phyloP scores from a whole-genome alignment of 1,140 invertebrate species.

The Dinoponera quadriceps region DNA sequence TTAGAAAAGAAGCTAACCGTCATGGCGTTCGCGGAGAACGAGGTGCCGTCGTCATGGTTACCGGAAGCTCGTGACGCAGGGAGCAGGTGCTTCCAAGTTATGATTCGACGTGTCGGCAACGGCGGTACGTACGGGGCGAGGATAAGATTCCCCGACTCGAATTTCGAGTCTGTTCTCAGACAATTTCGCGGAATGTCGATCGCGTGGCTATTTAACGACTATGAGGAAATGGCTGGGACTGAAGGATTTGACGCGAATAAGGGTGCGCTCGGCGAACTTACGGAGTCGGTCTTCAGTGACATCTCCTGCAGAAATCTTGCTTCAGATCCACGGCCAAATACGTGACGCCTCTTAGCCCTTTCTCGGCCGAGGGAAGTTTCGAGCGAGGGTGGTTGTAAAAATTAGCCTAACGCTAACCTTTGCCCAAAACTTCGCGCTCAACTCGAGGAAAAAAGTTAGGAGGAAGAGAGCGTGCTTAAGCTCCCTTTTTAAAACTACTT shows the following conservation, averaged over 20 bases:
- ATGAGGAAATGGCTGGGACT: background rate
- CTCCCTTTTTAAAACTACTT: constrained; percentile 5
- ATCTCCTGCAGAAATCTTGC: constrained; percentile 6
- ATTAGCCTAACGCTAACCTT: constrained; percentile 26
- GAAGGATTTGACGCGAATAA: background rate
- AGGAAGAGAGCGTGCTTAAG: constrained; percentile 1
- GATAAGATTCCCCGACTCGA: constrained; percentile 26
- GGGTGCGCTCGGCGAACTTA: no score
- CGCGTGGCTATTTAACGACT: background rate
- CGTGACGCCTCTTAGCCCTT: background rate
- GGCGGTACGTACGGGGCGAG: constrained; percentile 20
- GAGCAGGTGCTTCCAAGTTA: constrained; percentile 64
- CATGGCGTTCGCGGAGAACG: constrained; percentile 70
- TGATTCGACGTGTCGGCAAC: constrained; percentile 62
- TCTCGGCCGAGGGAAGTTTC: constrained; percentile 12
- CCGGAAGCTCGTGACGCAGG: constrained; percentile 64
- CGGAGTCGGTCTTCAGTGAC: background rate
- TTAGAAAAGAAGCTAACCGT: constrained; percentile 79
- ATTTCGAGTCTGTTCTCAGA: background rate
- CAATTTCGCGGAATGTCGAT: background rate
- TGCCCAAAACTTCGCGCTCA: constrained; percentile 19
- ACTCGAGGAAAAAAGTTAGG: constrained; percentile 18
- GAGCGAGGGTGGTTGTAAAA: background rate
- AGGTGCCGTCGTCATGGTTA: constrained; percentile 77
- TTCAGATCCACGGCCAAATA: background rate